A percentile compares a stretch with the other conserved stretches of the same genome.
phyloP scores from a whole-genome alignment of 2,797 vertebrate genomes.

The Sardinella longiceps region DNA sequence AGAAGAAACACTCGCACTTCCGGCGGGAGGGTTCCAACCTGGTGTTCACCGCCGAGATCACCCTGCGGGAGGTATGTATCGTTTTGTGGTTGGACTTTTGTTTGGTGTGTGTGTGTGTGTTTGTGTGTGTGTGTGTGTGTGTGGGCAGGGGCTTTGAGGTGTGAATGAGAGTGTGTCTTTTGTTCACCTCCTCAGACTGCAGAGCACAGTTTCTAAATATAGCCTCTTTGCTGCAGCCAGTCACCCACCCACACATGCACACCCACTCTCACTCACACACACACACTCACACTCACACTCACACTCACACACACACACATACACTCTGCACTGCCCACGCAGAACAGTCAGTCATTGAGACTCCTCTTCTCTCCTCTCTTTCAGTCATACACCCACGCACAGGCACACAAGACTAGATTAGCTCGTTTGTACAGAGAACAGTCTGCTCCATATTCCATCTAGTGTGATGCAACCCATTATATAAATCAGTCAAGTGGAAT shows the following conservation, averaged over 20 bases:
- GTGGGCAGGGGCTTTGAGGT: neutral
- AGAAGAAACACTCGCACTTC: conserved; percentile 89
- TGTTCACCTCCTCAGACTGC: conserved; percentile 71
- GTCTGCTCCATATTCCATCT: conserved; percentile 20
- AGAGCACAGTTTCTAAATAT: conserved; percentile 78
- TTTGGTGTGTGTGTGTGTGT: too few relatives aligned
- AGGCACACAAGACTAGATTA: conserved; percentile 2
- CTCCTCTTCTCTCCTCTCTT: conserved; percentile 15
- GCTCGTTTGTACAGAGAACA: conserved; percentile 4
- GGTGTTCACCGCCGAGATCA: conserved; percentile 89
- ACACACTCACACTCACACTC: conserved; percentile 50
- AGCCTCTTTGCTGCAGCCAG: conserved; percentile 62
- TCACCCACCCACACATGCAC: conserved; percentile 54
- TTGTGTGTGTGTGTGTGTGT: too few relatives aligned
- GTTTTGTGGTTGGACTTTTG: neutral
- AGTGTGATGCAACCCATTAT: conserved; percentile 18
- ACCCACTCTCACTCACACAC: conserved; percentile 8
- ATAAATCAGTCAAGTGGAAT: conserved; percentile 14
- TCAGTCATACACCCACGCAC: neutral
- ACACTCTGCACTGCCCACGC: neutral
- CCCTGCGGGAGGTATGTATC: conserved; percentile 87
- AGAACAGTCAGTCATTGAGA: conserved; percentile 39
- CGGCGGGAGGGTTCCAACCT: conserved; percentile 89
- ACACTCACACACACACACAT: conserved; percentile 23
- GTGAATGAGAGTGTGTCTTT: conserved; percentile 59